Evolutionary conservation across 2,113 vertebrate species (phyloP).

Genomic region (Potamarius usumacintae): DNA sequence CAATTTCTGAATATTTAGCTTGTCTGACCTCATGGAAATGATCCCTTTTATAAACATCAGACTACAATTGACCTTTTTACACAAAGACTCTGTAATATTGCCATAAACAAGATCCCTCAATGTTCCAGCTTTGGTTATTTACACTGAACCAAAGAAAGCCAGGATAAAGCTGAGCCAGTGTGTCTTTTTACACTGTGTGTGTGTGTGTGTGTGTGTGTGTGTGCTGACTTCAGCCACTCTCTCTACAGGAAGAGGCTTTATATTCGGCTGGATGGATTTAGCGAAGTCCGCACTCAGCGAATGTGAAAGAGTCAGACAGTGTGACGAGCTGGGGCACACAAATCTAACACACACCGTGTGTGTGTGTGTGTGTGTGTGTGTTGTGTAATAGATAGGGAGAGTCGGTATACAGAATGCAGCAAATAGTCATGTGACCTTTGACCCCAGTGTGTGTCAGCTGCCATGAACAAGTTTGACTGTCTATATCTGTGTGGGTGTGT

Average conservation of each 20-base stretch:
- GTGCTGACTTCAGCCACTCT: not conserved
- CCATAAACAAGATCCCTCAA: too few species aligned
- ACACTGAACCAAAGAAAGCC: too few species aligned
- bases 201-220: not conserved
- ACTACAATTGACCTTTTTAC: too few species aligned
- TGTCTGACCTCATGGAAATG: too few species aligned
- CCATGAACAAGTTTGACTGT: not conserved
- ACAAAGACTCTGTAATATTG: too few species aligned
- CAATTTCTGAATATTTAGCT: too few species aligned
- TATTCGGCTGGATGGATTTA: constrained; percentile 2
- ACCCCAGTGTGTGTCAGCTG: constrained; percentile 31
- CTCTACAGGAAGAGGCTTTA: constrained; percentile 15
- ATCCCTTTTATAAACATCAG: too few species aligned
- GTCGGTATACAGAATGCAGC: constrained; percentile 4
- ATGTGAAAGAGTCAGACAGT: constrained; percentile 6
- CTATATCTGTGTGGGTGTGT: constrained; percentile 15
- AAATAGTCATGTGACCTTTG: constrained; percentile 37
- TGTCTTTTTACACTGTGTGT: not conserved
- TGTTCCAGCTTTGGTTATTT: too few species aligned
- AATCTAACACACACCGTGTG: not conserved
- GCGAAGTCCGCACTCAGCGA: constrained; percentile 19
- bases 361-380: not conserved
- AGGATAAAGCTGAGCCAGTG: too few species aligned
- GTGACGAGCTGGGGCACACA: not conserved
- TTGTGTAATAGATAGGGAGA: constrained; percentile 33